Evolutionary conservation across 2,113 vertebrate genomes (phyloP).

Genomic region (Machaerirhynchus nigripectus): DNA sequence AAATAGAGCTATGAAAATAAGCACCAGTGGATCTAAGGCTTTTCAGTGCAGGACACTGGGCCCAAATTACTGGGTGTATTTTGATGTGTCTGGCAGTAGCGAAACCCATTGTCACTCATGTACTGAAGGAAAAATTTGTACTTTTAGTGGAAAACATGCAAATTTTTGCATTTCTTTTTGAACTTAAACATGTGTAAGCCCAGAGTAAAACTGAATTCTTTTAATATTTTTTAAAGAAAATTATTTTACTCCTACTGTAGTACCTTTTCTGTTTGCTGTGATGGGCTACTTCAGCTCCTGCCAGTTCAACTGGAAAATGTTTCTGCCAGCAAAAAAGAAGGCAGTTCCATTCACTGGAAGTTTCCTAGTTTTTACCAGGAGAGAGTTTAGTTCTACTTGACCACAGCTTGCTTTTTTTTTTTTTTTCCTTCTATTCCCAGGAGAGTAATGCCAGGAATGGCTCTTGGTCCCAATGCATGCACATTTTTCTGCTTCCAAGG

Average conservation of each 20-base stretch:
- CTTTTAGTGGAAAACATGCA: background rate
- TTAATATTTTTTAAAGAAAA: background rate
- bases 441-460: background rate
- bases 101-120: background rate
- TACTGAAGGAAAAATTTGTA: background rate
- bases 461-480: fast-evolving
- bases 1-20: background rate
- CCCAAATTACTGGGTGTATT: background rate
- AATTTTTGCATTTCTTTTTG: fast-evolving
- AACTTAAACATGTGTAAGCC: background rate
- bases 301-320: fast-evolving
- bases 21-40: background rate
- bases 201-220: background rate
- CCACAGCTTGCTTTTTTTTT: background rate
- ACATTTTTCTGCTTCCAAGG: fast-evolving
- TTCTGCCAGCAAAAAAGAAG: background rate
- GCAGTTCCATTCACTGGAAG: background rate
- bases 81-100: background rate
- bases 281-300: background rate
- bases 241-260: background rate
- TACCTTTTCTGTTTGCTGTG: background rate
- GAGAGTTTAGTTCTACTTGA: background rate
- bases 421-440: background rate
- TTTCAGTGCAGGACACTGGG: background rate
- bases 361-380: background rate